Evolutionary conservation across 2,797 vertebrate species (phyloP).

Genomic region (Arctocebus calabarensis): DNA sequence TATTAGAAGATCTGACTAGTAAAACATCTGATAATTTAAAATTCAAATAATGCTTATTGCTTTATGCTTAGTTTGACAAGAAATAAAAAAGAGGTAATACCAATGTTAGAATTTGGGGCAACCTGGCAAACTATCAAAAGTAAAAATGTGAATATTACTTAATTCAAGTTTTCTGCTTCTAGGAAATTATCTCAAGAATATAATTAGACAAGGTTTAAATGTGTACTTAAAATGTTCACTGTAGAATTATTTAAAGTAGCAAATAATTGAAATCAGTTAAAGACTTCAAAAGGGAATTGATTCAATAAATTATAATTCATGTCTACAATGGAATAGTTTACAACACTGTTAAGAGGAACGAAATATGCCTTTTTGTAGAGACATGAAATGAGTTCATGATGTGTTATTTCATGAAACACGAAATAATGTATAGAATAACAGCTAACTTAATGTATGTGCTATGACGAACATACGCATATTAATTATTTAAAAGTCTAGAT

Average conservation of each 20-base stretch:
- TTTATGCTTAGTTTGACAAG: slow-evolving; percentile 29
- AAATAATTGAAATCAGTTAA: not conserved
- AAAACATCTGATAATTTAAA: slow-evolving; percentile 39
- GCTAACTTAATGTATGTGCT: not conserved
- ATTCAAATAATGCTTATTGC: not conserved
- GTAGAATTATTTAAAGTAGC: not conserved
- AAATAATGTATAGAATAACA: not conserved
- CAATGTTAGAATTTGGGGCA: not conserved
- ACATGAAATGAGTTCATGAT: not conserved
- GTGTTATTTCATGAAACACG: not conserved
- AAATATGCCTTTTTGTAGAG: not conserved
- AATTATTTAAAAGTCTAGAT: not conserved
- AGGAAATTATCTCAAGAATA: not conserved
- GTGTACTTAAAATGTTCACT: not conserved
- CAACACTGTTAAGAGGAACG: not conserved
- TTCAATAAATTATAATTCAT: slow-evolving; percentile 1
- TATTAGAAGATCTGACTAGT: slow-evolving; percentile 19
- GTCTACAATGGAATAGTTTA: not conserved
- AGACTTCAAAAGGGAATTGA: not conserved
- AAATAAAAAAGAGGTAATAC: not conserved
- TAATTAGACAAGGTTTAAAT: slow-evolving; percentile 25
- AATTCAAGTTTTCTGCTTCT: not conserved
- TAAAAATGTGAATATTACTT: not conserved
- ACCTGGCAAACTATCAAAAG: slow-evolving; percentile 11
- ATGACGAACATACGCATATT: not conserved